Conservation (phyloP, 2,888 invertebrate species). For the Standfussiana lucernea region DNA sequence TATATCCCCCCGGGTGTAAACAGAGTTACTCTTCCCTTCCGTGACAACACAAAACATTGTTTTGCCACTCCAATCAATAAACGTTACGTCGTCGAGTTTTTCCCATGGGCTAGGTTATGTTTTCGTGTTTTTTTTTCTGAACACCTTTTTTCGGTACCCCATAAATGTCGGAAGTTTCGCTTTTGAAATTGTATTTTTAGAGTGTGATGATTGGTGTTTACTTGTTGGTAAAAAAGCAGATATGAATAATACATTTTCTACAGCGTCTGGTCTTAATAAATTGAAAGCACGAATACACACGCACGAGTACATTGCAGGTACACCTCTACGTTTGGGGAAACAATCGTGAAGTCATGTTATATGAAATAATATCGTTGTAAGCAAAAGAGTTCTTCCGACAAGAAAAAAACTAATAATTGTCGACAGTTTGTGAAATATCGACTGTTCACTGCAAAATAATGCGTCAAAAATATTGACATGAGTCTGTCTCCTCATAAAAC, state of each 20-base stretch:
- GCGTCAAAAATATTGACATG: not conserved
- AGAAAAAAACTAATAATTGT: not conserved
- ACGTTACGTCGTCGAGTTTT: slow-evolving; percentile 7
- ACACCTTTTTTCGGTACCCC: not conserved
- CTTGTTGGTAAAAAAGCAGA: not conserved
- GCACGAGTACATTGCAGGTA: not conserved
- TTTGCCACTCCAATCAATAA: slow-evolving; percentile 48
- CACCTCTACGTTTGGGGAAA: not conserved
- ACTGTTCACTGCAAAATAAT: not conserved
- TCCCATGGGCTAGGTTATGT: slow-evolving; percentile 16
- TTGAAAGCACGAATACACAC: not conserved
- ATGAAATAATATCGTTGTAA: not conserved
- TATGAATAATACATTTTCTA: not conserved
- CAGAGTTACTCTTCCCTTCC: slow-evolving; percentile 16
- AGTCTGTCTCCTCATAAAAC: not conserved
- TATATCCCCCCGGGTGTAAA: slow-evolving; percentile 16
- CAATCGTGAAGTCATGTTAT: not conserved
- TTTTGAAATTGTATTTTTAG: slow-evolving; percentile 4
- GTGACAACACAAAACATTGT: slow-evolving; percentile 13
- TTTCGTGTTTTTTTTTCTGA: slow-evolving; percentile 23
- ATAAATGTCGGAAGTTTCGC: not conserved
- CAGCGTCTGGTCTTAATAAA: not conserved
- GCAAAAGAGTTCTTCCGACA: not conserved
- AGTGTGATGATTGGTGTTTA: not conserved
- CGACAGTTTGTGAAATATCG: not conserved